Evolutionary conservation across 2,113 vertebrate genomes (phyloP).

Genomic region (Promerops cafer): DNA sequence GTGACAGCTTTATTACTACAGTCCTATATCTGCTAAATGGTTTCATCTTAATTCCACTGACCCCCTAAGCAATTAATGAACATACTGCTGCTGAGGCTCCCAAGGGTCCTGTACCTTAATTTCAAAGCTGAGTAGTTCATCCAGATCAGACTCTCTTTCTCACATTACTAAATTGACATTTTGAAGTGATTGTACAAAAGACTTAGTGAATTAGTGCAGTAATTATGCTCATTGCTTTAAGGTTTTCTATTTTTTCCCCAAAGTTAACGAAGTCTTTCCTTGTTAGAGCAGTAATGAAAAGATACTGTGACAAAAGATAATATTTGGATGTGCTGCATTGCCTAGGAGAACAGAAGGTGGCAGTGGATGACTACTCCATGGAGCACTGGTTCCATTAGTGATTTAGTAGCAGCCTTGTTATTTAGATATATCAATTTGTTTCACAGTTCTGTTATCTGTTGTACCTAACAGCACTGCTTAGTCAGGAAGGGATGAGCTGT

Average conservation of each 20-base stretch:
- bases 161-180: not conserved
- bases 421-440: not conserved
- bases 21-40: not conserved
- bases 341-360: conserved; percentile 22
- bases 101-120: not conserved
- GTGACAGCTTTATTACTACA: not conserved
- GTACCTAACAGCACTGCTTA: not conserved
- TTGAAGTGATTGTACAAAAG: not conserved
- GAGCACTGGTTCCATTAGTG: not conserved
- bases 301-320: not conserved
- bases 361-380: not conserved
- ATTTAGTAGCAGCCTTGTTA: not conserved
- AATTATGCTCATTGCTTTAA: not conserved
- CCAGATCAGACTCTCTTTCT: not conserved
- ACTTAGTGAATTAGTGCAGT: not conserved
- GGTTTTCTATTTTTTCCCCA: not conserved
- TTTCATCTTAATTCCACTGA: not conserved
- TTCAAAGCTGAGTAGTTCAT: not conserved
- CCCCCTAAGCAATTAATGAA: not conserved
- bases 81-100: not conserved
- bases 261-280: not conserved
- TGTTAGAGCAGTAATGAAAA: not conserved
- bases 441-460: not conserved
- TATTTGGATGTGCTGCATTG: not conserved
- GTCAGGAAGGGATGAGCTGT: not conserved